A percentile compares a stretch with the other conserved stretches of the same genome.
These are phyloP conservation scores for Oscheius onirici DNA, from an alignment of 2,888 invertebrate genomes.

Conservation along the genomic window DNA sequence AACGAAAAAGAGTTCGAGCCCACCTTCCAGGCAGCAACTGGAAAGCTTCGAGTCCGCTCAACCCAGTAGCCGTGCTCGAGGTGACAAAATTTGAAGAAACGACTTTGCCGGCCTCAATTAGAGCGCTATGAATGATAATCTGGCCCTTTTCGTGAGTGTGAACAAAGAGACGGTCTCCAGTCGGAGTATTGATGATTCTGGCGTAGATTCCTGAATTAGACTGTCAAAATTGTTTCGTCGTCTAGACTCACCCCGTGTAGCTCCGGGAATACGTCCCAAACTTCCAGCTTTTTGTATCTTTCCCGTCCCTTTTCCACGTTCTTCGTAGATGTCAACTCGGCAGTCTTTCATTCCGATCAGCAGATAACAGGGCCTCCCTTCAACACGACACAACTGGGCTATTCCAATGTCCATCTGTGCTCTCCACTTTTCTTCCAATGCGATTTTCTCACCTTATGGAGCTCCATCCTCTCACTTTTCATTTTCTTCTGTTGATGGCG, in stretches of 20 bases:
- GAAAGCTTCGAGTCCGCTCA: conserved; percentile 36
- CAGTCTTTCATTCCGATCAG: conserved; percentile 46
- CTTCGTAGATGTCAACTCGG: conserved; percentile 47
- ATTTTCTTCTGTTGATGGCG: conserved; percentile 57
- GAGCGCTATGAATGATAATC: conserved; percentile 8
- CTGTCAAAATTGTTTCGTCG: background rate
- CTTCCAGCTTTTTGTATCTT: conserved; percentile 36
- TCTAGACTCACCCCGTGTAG: background rate
- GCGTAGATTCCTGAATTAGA: conserved; percentile 30
- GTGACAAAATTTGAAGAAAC: conserved; percentile 37
- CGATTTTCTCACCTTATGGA: conserved; percentile 26
- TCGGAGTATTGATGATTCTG: conserved; percentile 36
- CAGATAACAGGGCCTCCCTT: conserved; percentile 37
- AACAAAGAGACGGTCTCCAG: conserved; percentile 43
- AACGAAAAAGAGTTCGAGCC: background rate
- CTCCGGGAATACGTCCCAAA: conserved; percentile 16
- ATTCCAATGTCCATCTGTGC: conserved; percentile 28
- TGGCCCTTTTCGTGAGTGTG: conserved; percentile 33
- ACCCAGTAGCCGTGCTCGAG: conserved; percentile 37
- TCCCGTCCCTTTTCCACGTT: conserved; percentile 41
- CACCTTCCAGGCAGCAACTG: conserved; percentile 44
- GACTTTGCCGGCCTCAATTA: conserved; percentile 24
- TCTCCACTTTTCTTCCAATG: background rate
- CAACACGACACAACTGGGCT: conserved; percentile 37
- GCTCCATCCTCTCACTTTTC: conserved; percentile 56